Evolutionary conservation across 2,797 vertebrate species (phyloP).

Genomic region (Lycodopsis pacificus): DNA sequence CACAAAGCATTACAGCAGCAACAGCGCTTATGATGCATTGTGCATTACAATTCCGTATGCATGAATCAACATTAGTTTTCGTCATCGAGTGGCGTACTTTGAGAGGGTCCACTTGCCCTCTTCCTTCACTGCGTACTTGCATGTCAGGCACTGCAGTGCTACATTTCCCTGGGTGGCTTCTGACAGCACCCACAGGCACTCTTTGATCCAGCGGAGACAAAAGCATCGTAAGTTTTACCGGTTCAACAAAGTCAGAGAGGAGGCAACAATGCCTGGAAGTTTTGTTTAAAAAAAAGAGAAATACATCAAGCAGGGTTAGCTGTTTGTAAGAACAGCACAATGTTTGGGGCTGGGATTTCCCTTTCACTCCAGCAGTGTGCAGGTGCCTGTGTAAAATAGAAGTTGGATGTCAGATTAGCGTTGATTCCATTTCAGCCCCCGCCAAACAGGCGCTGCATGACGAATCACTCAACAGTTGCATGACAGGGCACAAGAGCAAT

Average conservation of each 20-base stretch:
- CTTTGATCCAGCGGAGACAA: conserved; percentile 30
- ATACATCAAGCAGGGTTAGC: background rate
- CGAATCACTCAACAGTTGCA: conserved; percentile 65
- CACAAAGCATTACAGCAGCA: background rate
- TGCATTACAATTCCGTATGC: background rate
- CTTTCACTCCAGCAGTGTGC: conserved; percentile 31
- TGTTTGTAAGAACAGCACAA: background rate
- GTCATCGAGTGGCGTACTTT: background rate
- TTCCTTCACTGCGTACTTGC: background rate
- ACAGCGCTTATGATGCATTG: background rate
- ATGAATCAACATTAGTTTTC: background rate
- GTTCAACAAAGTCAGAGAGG: conserved; percentile 20
- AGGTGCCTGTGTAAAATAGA: conserved; percentile 59
- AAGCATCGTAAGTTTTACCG: background rate
- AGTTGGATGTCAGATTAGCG: conserved; percentile 67
- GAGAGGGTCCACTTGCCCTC: background rate
- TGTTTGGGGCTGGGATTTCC: conserved; percentile 1
- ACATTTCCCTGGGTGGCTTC: background rate
- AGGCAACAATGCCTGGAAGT: conserved; percentile 23
- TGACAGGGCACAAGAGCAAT: conserved; percentile 49
- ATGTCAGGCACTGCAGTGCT: conserved; percentile 4
- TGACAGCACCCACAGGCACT: conserved; percentile 10
- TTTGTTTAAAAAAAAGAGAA: background rate
- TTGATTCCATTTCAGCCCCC: conserved; percentile 50
- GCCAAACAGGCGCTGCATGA: conserved; percentile 51